Conservation (phyloP, 1,140 invertebrate genomes). For the Hyphantria cunea region DNA sequence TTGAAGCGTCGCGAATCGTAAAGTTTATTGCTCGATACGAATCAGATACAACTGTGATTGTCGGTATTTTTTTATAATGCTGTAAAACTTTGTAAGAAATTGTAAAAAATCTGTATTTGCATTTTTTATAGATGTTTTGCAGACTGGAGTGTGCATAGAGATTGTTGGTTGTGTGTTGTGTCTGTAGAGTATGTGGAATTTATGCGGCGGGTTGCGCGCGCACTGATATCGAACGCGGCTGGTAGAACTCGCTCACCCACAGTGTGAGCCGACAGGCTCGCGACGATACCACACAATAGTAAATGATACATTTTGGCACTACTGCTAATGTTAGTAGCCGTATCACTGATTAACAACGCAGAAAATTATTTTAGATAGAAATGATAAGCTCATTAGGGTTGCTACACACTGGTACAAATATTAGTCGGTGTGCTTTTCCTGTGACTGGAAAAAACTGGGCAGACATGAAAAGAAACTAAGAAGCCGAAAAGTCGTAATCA, state of each 20-base stretch:
- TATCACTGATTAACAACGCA: not conserved
- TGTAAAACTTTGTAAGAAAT: conserved; percentile 15
- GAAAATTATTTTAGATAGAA: too few relatives aligned
- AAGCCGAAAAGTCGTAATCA: too few relatives aligned
- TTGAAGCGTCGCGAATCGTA: conserved; percentile 18
- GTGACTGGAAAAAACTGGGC: too few relatives aligned
- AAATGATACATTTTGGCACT: conserved; percentile 4
- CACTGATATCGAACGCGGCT: conserved; percentile 60
- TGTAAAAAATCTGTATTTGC: conserved; percentile 12
- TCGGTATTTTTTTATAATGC: conserved; percentile 14
- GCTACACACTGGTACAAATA: too few relatives aligned
- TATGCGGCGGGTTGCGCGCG: conserved; percentile 55
- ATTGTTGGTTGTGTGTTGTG: conserved; percentile 4
- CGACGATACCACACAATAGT: not conserved
- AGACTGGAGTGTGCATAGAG: not conserved
- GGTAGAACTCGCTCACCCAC: conserved; percentile 19
- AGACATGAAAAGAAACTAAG: too few relatives aligned
- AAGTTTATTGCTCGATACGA: conserved; percentile 11
- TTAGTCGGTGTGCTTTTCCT: too few relatives aligned
- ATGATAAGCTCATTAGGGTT: too few relatives aligned
- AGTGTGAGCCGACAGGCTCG: conserved; percentile 30
- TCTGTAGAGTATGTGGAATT: not conserved
- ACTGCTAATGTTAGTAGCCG: not conserved
- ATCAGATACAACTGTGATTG: conserved; percentile 9
- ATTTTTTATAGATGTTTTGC: not conserved